Base-by-base conservation (phyloP, 2,113 vertebrate species). In the Pollimyrus isidori region DNA sequence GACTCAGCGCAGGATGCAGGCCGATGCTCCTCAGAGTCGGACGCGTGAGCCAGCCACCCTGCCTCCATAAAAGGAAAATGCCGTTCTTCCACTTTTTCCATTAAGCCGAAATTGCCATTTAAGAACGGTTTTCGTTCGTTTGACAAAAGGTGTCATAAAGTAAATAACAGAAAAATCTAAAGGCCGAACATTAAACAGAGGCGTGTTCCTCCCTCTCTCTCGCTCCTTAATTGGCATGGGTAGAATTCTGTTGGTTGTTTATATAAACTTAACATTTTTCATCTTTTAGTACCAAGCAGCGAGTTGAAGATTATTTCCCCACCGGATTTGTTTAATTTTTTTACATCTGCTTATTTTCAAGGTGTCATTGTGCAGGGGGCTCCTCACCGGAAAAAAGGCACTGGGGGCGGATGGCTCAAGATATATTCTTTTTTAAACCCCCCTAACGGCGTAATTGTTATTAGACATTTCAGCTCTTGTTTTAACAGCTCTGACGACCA, bases 281-380 rank as follows among this genome's bases (percentile, higher is more conserved):
- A 97, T 97, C 95, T 97, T 99, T 98, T 98, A 97, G 95, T 97
- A 97, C 97, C 96, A 97, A 97, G 97, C 95, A 94, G 95, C 92
- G 93, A 92, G 94, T 96, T 96, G 96, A 97, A 95, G 96, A 97
- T 96, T 95, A 96, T 97, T 84, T 96, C 96, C 95, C 94, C 94
- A 95, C 95, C 96, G 95, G 97, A 97, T 98, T 98, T 98, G 98
- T 98, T 99, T 99, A 98, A 98, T 98, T 98, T 97, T 94, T 96
- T 96, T 95, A 97, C 96, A 96, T 97, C 98, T 99, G 98, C 97
- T 97, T 97, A 98, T 97, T 98, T 97, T 99, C 98, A 99, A 97
- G 94, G 96, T 98, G 97, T 98, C 98, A 98, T 93, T 88, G 73
- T 92, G 92, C 95, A 91, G 95, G 94, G 94, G 92, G 92, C 95